Conservation (phyloP, 2,797 vertebrate genomes). For the Danio jaintianensis region DNA sequence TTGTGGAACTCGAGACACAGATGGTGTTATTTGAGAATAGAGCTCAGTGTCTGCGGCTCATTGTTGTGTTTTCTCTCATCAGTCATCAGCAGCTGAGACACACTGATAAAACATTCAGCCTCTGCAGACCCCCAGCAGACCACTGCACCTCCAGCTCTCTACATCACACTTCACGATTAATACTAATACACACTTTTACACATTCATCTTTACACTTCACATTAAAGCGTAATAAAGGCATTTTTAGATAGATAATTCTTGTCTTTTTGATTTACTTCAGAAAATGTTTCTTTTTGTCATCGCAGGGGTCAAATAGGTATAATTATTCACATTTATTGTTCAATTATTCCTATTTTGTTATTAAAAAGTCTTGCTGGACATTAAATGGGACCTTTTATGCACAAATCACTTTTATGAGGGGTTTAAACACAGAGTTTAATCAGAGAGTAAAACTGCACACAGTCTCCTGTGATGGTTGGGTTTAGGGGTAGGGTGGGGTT, state of each 20-base stretch:
- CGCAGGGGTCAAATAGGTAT: not conserved
- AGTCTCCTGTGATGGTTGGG: no score
- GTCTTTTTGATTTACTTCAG: not conserved
- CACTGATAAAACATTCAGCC: slow-evolving; percentile 46
- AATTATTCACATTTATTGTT: not conserved
- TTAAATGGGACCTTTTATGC: no score
- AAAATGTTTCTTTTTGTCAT: not conserved
- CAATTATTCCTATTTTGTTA: not conserved
- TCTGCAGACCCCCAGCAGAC: slow-evolving; percentile 27
- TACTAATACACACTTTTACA: no score
- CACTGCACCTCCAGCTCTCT: not conserved
- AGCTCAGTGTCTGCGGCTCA: slow-evolving; percentile 60
- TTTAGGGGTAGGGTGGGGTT: no score
- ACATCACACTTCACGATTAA: no score
- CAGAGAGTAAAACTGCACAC: no score
- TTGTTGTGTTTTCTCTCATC: slow-evolving; percentile 72
- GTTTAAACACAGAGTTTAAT: no score
- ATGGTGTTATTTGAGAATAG: slow-evolving; percentile 66
- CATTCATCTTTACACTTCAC: no score
- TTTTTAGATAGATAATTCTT: no score
- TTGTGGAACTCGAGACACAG: slow-evolving; percentile 66
- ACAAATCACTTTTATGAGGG: no score
- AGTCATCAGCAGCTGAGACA: slow-evolving; percentile 32
- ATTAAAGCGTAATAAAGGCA: no score
- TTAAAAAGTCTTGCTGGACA: not conserved